Base-by-base conservation (phyloP, 1,140 invertebrate genomes). In the Meloidogyne exigua region DNA sequence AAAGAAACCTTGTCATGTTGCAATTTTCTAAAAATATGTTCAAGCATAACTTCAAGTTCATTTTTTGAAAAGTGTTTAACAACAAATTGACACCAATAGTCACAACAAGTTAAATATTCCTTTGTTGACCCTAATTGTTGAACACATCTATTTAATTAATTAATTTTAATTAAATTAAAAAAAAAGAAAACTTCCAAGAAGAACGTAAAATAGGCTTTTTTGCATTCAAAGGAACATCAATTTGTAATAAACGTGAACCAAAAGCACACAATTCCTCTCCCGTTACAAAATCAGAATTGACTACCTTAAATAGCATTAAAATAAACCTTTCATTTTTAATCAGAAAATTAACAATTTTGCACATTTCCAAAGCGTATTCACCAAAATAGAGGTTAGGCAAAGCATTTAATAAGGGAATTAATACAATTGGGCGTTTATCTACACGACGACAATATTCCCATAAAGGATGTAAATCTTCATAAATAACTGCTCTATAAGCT, bases 81-180 rank as follows among this genome's bases (percentile, higher is more conserved):
- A 26, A 73, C 82, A 72, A 84, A 84, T 36, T 84, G 82, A 12
- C 80, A 66, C 81, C 81, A 82, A 73, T 81, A 66, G 18, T 68
- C 69, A 62, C 69, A 73, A 62, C 78, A 76, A 3, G 49, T 13
- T 42, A 84, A 15, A 39, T 83, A 82, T 15, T 49, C 64, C 57
- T 82, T 70, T 15, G 75, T 36, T 26, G 70, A 62, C 3, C 36
- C 36, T 21, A 83, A 23, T 7, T 57, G 42, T n/a, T 63, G 70
- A 15, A 81, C 67, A 44, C 79, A 77, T 63, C 82, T 82, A 76
- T 80, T 82, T 9, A 80, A 32, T 18, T 75, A 68, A 21, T 68
- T 7, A n/a, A 36, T 42, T 9, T 21, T 32, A 3, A 3, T 32
- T 32, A 57, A 57, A 57, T n/a, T n/a, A n/a, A 66, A 66, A n/a